These are phyloP conservation scores for Gorilla gorilla DNA, from an alignment of 2,113 vertebrate genomes.

Conservation along the genomic window DNA sequence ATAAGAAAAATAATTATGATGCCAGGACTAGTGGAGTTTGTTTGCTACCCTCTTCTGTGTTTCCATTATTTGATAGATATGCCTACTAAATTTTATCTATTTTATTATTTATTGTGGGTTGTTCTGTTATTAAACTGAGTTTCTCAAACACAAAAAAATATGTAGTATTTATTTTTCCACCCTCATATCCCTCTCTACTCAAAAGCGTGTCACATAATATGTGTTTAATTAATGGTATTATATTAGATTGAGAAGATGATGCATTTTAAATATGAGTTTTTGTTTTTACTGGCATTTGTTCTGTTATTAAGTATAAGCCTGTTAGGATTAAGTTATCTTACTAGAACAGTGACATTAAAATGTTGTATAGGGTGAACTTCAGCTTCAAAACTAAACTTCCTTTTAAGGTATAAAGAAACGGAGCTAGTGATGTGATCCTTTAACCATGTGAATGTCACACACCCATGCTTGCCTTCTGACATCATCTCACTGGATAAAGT, in stretches of 20 bases:
- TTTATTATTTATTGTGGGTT: not conserved
- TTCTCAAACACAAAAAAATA: not conserved
- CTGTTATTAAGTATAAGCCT: not conserved
- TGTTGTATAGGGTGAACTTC: slow-evolving; percentile 60
- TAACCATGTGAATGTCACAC: slow-evolving; percentile 81
- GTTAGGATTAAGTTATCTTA: slow-evolving; percentile 49
- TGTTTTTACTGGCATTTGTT: not conserved
- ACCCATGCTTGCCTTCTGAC: slow-evolving; percentile 83
- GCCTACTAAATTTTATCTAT: not conserved
- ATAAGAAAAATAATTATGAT: slow-evolving; percentile 18
- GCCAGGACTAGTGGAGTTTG: not conserved
- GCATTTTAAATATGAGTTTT: slow-evolving; percentile 34
- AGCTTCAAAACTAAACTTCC: slow-evolving; percentile 69
- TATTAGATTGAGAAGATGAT: slow-evolving; percentile 5
- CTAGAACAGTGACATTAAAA: not conserved
- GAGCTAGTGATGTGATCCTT: slow-evolving; percentile 82
- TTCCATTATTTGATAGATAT: not conserved
- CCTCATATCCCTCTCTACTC: not conserved
- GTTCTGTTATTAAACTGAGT: slow-evolving; percentile 1
- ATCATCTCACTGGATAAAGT: slow-evolving; percentile 82
- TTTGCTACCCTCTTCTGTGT: not conserved
- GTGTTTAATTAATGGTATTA: slow-evolving; percentile 20
- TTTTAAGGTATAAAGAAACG: slow-evolving; percentile 83
- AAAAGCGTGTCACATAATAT: not conserved
- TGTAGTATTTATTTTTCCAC: not conserved